Conservation (phyloP, 2,113 vertebrate species). For the Ophthalmolycus amberensis region DNA sequence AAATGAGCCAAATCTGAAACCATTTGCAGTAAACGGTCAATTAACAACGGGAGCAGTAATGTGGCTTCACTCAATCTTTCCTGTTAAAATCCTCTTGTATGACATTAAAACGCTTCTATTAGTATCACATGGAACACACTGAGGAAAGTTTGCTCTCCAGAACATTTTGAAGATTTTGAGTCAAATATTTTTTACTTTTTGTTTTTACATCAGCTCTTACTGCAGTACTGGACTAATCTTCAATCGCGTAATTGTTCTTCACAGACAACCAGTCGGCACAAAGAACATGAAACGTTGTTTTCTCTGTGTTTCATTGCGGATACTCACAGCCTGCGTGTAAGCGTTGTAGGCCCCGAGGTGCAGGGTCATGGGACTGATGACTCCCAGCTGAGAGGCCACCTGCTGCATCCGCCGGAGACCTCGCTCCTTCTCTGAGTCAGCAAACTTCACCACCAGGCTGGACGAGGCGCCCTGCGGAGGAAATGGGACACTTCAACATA, state of each 20-base stretch:
- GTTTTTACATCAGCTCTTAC: slow-evolving; percentile 1
- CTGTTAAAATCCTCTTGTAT: slow-evolving; percentile 11
- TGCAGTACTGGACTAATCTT: neutral
- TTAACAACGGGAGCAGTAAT: slow-evolving; percentile 40
- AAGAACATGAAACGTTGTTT: neutral
- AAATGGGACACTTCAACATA: slow-evolving; percentile 6
- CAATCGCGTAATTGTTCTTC: neutral
- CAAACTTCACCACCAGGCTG: slow-evolving; percentile 97
- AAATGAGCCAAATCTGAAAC: slow-evolving; percentile 63
- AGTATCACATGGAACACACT: neutral
- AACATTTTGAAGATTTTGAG: neutral
- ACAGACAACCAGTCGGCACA: neutral
- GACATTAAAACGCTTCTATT: slow-evolving; percentile 6
- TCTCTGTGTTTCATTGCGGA: neutral
- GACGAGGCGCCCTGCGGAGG: slow-evolving; percentile 90
- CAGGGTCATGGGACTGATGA: slow-evolving; percentile 95
- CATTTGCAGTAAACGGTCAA: slow-evolving; percentile 61
- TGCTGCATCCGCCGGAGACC: slow-evolving; percentile 95
- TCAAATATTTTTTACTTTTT: neutral
- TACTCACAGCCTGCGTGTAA: slow-evolving; percentile 93
- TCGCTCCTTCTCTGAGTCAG: slow-evolving; percentile 95
- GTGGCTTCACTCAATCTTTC: slow-evolving; percentile 37
- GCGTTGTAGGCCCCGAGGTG: slow-evolving; percentile 96
- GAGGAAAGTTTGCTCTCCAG: neutral
- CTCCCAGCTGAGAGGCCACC: slow-evolving; percentile 93